Evolutionary conservation across 1,140 invertebrate species (phyloP).

Genomic region (Musca vetustissima): DNA sequence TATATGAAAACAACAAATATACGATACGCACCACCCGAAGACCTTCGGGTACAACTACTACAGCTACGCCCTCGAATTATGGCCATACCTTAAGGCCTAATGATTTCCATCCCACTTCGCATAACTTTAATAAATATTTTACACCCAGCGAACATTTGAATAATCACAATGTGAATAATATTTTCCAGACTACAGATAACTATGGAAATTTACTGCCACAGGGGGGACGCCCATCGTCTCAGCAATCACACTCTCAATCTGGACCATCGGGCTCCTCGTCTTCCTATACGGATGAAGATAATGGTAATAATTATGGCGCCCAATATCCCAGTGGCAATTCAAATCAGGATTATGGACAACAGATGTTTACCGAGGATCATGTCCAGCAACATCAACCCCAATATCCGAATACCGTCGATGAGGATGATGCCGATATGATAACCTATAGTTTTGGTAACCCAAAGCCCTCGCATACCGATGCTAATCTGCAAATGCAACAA

Average conservation of each 20-base stretch:
- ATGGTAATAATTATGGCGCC: too few species aligned
- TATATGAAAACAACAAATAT: conserved; percentile 17
- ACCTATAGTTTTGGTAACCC: neutral
- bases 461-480: neutral
- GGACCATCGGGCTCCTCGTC: too few species aligned
- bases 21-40: neutral
- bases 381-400: conserved; percentile 5
- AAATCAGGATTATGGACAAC: too few species aligned
- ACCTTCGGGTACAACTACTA: neutral
- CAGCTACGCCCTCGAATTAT: conserved; percentile 25
- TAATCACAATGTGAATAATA: conserved; percentile 45
- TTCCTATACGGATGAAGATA: too few species aligned
- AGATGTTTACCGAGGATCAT: conserved; percentile 33
- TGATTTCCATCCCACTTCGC: conserved; percentile 36
- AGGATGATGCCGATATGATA: neutral
- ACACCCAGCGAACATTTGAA: conserved; percentile 49
- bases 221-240: conserved; percentile 32
- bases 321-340: too few species aligned
- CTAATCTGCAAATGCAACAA: neutral
- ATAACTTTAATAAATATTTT: conserved; percentile 42
- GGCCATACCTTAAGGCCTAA: conserved; percentile 41
- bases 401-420: neutral
- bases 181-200: conserved; percentile 41
- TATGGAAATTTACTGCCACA: conserved; percentile 38
- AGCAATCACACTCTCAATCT: conserved; percentile 39